phyloP scores from a whole-genome alignment of 2,113 vertebrate genomes.

The Tetrao urogallus region DNA sequence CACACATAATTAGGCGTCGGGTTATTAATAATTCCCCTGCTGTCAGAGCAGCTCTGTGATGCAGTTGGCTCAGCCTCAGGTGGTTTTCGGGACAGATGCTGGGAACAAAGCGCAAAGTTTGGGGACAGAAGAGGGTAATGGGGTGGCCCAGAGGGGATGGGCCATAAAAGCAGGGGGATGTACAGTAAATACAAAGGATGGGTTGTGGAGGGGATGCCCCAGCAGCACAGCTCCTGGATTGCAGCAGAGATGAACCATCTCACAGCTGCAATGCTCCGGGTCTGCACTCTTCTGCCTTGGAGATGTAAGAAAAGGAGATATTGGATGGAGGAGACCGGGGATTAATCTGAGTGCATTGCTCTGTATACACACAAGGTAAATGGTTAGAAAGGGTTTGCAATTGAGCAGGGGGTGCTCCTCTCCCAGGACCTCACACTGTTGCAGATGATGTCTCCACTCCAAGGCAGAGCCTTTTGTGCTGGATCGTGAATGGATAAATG shows the following conservation, averaged over 20 bases:
- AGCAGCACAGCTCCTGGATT: background rate
- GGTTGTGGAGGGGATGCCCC: background rate
- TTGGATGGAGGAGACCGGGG: conserved; percentile 18
- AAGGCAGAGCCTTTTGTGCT: background rate
- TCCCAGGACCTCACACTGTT: conserved; percentile 52
- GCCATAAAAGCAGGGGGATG: background rate
- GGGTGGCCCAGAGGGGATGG: background rate
- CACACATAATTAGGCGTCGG: conserved; percentile 39
- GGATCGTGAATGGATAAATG: conserved; percentile 54
- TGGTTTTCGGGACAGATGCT: background rate
- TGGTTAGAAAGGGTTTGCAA: conserved; percentile 37
- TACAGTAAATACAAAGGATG: fast-evolving
- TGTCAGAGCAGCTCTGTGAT: background rate
- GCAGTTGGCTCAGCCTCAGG: background rate
- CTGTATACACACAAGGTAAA: conserved; percentile 31
- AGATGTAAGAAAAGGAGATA: background rate
- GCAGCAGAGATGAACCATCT: background rate
- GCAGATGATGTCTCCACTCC: conserved; percentile 66
- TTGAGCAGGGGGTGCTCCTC: conserved; percentile 35
- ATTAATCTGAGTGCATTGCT: conserved; percentile 57
- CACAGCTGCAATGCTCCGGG: background rate
- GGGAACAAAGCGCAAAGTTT: background rate
- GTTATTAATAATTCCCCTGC: conserved; percentile 60
- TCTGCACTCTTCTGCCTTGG: fast-evolving
- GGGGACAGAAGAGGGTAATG: background rate